Evolutionary conservation across 2,888 invertebrate genomes (phyloP), one percentile per base, ranked within the genome.

Genomic region (Microplitis manilae): DNA sequence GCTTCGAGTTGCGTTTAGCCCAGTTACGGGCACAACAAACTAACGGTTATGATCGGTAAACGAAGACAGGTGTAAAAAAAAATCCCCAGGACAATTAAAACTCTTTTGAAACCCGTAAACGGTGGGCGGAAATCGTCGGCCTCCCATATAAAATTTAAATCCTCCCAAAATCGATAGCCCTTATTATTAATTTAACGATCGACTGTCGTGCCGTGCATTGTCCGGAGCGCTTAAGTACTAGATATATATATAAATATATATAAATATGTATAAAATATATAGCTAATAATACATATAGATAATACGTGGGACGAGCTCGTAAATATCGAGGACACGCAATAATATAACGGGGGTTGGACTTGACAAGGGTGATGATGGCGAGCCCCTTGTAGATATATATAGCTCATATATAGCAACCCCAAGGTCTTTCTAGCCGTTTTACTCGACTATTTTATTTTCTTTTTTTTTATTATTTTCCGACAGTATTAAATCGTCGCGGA

Each of bases 401-500:
- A 50, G 9, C 13, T 13, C 50, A 9, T 9, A 50, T 50, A 50
- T 13, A 79, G 68, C 73, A 73, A 75, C 80, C 76, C 79, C 70
- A 79, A 80, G 17, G 70, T 72, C 73, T 75, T 17, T 68, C 59
- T 62, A 73, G 50, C 69, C 50, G 15, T 67, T 61, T 50, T 41
- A 15, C 41, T 60, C 60, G 65, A 38, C 62, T 61, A 59, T 67
- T 70, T 60, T 20, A 68, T 68, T 30, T 72, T 72, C 8, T 84
- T 84, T 83, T 81, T 84, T 81, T 85, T 85, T 86, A 84, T 85
- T 85, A 86, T 87, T 88, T 50, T 50, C 13, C 50, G 50, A 50
- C 50, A 50, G 5, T 13, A 13, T 50, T 88, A 89, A 89, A 89
- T 89, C 88, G 89, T 88, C 87, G 86, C 80, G 83, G 82, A 80